Conservation (phyloP, 2,113 vertebrate genomes). For the Malurus elegans region DNA sequence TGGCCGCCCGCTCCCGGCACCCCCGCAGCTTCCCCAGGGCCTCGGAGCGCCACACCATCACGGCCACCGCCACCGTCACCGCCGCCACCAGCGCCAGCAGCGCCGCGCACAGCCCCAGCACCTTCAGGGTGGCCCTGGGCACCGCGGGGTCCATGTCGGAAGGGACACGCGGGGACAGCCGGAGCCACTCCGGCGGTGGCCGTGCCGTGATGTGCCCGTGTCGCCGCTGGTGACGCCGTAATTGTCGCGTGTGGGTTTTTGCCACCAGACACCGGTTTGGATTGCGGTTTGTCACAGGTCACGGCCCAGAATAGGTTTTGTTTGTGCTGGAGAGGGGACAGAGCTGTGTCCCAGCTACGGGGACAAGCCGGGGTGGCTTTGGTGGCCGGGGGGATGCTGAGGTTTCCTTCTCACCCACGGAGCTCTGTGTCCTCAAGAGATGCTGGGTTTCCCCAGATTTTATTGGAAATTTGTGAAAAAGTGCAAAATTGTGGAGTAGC, state of each 20-base stretch:
- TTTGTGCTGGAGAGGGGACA: not conserved
- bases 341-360: not conserved
- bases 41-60: constrained; percentile 21
- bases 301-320: not conserved
- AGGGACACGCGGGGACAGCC: not conserved
- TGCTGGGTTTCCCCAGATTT: no score
- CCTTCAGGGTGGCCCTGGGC: constrained; percentile 38
- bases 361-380: not conserved
- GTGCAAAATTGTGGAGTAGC: no score
- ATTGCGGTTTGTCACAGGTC: not conserved
- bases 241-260: not conserved
- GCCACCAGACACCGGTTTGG: not conserved
- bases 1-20: not conserved
- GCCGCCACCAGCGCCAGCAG: constrained; percentile 43
- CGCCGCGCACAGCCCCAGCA: not conserved
- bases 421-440: no score
- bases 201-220: not conserved
- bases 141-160: not conserved
- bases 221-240: not conserved
- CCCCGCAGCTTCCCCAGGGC: not conserved
- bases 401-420: no score
- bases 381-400: no score
- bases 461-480: no score
- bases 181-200: not conserved
- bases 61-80: not conserved